Evolutionary conservation across 1,140 invertebrate genomes (phyloP).

Genomic region (Listronotus bonariensis): DNA sequence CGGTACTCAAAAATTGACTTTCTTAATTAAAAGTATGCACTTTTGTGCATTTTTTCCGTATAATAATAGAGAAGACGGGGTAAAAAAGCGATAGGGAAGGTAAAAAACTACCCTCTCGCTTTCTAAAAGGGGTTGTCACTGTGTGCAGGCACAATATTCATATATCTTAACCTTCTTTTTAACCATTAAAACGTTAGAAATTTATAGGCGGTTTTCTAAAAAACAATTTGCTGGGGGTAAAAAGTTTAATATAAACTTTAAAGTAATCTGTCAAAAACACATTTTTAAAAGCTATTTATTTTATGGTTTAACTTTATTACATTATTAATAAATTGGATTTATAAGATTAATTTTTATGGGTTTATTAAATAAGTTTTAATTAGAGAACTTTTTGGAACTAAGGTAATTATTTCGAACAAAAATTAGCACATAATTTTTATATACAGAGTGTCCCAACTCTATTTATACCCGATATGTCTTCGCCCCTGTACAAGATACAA

Average conservation of each 20-base stretch:
- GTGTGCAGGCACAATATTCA: constrained; percentile 17
- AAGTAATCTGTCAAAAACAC: too few relatives aligned
- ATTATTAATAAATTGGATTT: not conserved
- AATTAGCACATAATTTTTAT: too few relatives aligned
- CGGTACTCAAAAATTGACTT: constrained; percentile 27
- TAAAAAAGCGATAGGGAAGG: constrained; percentile 19
- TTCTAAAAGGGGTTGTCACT: constrained; percentile 25
- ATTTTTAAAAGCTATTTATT: too few relatives aligned
- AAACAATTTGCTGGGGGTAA: constrained; percentile 3
- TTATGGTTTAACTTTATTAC: not conserved
- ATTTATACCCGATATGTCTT: too few relatives aligned
- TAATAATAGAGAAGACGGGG: not conserved
- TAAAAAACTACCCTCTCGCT: constrained; percentile 19
- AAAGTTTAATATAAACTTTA: not conserved
- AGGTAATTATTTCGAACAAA: too few relatives aligned
- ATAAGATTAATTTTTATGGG: too few relatives aligned
- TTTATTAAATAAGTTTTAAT: not conserved
- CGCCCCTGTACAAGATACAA: too few relatives aligned
- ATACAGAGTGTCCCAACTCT: too few relatives aligned
- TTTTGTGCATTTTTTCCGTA: constrained; percentile 9
- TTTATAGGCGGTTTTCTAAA: constrained; percentile 9
- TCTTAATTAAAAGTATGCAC: constrained; percentile 26
- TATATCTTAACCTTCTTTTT: constrained; percentile 9
- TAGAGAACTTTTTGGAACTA: too few relatives aligned
- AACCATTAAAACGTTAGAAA: constrained; percentile 10